A percentile compares a stretch with the other conserved stretches of the same genome.
phyloP scores from a whole-genome alignment of 2,797 vertebrate species.

The Muraenolepis orangiensis region DNA sequence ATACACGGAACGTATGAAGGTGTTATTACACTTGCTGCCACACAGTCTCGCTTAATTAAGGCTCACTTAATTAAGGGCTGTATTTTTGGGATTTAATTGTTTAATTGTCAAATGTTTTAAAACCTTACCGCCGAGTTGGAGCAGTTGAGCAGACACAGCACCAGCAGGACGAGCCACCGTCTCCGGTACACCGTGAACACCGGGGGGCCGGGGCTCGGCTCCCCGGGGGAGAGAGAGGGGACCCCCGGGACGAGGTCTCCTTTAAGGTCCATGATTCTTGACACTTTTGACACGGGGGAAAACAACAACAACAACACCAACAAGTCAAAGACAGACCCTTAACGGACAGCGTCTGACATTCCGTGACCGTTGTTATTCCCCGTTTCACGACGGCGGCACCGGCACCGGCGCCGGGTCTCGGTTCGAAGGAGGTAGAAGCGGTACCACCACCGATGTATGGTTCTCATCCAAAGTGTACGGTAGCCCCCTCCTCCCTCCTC shows the following conservation, averaged over 20 bases:
- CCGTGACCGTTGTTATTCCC: too few relatives aligned
- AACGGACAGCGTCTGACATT: too few relatives aligned
- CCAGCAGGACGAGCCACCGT: slow-evolving; percentile 82
- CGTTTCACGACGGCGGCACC: too few relatives aligned
- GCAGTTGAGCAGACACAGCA: slow-evolving; percentile 81
- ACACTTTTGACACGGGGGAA: not conserved
- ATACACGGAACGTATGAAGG: too few relatives aligned
- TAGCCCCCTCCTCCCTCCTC: too few relatives aligned
- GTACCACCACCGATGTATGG: too few relatives aligned
- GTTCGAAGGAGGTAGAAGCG: too few relatives aligned
- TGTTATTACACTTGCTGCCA: too few relatives aligned
- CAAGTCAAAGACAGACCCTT: not conserved
- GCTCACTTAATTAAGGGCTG: too few relatives aligned
- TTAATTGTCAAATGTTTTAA: not conserved
- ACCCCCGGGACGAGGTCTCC: not conserved
- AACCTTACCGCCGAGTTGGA: slow-evolving; percentile 83
- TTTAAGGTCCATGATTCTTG: slow-evolving; percentile 34
- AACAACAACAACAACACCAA: not conserved
- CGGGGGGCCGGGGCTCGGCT: not conserved
- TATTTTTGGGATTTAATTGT: not conserved
- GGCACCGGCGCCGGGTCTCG: too few relatives aligned
- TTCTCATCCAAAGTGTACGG: not conserved
- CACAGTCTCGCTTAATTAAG: too few relatives aligned
- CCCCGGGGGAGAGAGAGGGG: not conserved
- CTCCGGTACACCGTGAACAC: slow-evolving; percentile 72